Evolutionary conservation across 1,140 invertebrate species (phyloP).

Genomic region (Penaeus chinensis): DNA sequence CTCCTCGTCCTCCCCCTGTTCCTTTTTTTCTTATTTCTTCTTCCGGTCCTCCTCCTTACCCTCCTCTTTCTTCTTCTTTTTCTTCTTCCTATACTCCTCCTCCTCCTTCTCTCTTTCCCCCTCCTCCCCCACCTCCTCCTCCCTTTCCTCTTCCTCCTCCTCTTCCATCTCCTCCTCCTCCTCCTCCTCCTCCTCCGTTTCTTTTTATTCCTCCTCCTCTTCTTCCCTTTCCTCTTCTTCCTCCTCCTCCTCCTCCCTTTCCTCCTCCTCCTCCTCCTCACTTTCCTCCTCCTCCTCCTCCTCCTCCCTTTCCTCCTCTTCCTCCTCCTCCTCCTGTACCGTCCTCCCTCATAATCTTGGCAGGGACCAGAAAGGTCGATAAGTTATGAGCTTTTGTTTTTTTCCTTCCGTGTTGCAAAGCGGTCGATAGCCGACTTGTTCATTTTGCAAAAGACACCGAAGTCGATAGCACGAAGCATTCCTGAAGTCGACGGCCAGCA

Average conservation of each 20-base stretch:
- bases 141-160: neutral
- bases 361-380: too few species aligned
- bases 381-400: too few species aligned
- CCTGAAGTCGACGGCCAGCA: too few species aligned
- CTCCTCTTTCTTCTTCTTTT: neutral
- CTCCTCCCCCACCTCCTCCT: neutral
- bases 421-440: too few species aligned
- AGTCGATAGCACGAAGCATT: too few species aligned
- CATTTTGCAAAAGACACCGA: too few species aligned
- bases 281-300: neutral
- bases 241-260: neutral
- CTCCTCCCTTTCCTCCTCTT: too few species aligned
- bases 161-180: neutral
- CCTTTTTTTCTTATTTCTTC: neutral
- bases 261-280: neutral
- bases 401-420: too few species aligned
- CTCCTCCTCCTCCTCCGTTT: neutral
- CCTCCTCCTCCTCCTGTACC: too few species aligned
- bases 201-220: neutral
- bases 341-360: too few species aligned
- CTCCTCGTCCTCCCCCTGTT: neutral
- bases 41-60: too few species aligned
- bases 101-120: neutral
- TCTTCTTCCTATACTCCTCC: neutral
- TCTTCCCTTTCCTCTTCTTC: neutral